phyloP scores from a whole-genome alignment of 1,140 invertebrate genomes.

The Heliconius hermathena region DNA sequence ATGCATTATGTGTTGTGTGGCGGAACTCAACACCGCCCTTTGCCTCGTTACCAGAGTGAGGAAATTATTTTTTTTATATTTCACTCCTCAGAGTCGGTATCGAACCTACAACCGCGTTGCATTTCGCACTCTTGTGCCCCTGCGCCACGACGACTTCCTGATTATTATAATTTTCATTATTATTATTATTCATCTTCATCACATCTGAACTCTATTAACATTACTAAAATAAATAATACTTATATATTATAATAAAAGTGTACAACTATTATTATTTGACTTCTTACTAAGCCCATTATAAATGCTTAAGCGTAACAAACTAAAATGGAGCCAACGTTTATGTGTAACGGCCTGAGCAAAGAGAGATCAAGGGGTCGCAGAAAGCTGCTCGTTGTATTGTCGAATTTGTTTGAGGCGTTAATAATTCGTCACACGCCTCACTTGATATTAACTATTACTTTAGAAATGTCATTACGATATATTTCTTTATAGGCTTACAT shows the following conservation, averaged over 20 bases:
- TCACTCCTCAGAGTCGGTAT: too few relatives aligned
- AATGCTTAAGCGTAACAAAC: not conserved
- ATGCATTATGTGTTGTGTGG: too few relatives aligned
- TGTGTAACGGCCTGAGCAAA: slow-evolving; percentile 22
- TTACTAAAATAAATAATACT: not conserved
- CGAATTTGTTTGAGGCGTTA: slow-evolving; percentile 66
- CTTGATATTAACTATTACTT: slow-evolving; percentile 37
- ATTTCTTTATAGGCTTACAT: slow-evolving; percentile 25
- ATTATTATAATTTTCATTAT: too few relatives aligned
- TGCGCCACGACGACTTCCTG: too few relatives aligned
- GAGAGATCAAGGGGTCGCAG: slow-evolving; percentile 49
- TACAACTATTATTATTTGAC: not conserved
- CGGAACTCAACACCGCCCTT: too few relatives aligned
- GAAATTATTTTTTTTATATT: too few relatives aligned
- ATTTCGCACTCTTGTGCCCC: too few relatives aligned
- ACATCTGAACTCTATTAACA: not conserved
- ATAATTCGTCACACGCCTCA: slow-evolving; percentile 64
- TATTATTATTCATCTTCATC: too few relatives aligned
- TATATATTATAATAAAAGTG: not conserved
- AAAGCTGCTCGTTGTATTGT: slow-evolving; percentile 60
- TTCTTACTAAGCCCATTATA: not conserved
- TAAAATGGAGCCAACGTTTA: not conserved
- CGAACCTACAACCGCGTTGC: too few relatives aligned
- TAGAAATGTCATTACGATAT: slow-evolving; percentile 16
- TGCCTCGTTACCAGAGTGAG: too few relatives aligned